These are phyloP conservation scores for Pogoniulus pusillus DNA, from an alignment of 2,797 vertebrate genomes.

Conservation along the genomic window DNA sequence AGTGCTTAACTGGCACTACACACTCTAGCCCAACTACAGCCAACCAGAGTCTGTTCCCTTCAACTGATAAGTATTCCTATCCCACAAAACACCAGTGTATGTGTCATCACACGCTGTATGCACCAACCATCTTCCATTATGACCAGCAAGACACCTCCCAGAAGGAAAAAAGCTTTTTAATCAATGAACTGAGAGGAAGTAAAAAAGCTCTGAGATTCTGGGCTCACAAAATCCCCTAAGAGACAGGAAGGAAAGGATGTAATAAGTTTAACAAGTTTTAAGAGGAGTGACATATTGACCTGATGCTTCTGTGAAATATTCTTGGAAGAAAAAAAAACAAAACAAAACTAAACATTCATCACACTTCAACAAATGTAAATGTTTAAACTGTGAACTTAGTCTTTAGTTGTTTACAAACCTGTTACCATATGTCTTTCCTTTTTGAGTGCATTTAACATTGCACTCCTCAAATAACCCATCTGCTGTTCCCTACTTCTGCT, in stretches of 20 bases:
- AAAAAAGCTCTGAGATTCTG: not conserved
- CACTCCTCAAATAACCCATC: slow-evolving; percentile 67
- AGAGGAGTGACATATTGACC: slow-evolving; percentile 8
- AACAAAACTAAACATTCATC: slow-evolving; percentile 8
- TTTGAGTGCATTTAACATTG: slow-evolving; percentile 60
- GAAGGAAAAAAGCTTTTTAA: not conserved
- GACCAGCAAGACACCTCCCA: not conserved
- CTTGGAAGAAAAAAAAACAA: slow-evolving; percentile 58
- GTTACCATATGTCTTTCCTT: slow-evolving; percentile 67
- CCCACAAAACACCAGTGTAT: not conserved
- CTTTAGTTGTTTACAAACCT: slow-evolving; percentile 65
- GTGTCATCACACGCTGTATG: not conserved
- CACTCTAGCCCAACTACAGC: not conserved
- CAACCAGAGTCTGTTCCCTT: not conserved
- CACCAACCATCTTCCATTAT: not conserved
- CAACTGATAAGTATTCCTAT: not conserved
- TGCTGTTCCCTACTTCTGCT: slow-evolving; percentile 45
- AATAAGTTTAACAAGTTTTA: slow-evolving; percentile 15
- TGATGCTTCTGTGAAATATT: slow-evolving; percentile 37
- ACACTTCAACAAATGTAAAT: slow-evolving; percentile 72
- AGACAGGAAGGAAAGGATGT: slow-evolving; percentile 29
- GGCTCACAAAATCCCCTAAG: not conserved
- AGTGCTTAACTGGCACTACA: not conserved
- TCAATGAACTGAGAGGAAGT: not conserved
- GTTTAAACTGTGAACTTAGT: slow-evolving; percentile 71